Conservation (phyloP, 2,888 invertebrate genomes). For the Stenichneumon culpator region DNA sequence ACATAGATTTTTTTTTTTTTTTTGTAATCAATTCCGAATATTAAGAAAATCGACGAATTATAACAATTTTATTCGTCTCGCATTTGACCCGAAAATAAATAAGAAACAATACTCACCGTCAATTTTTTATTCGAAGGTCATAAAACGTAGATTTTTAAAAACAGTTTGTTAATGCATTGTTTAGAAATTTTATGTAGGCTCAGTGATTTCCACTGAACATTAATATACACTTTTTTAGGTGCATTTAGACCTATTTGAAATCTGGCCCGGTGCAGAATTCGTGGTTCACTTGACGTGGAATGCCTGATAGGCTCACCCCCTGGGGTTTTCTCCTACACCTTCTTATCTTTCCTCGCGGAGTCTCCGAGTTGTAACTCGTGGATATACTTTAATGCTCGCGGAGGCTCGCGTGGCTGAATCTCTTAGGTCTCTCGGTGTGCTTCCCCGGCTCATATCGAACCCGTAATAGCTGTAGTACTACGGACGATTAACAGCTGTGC, state of each 20-base stretch:
- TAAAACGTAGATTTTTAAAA: no score
- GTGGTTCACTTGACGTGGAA: neutral
- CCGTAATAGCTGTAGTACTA: conserved; percentile 58
- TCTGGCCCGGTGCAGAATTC: neutral
- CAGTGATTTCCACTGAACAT: neutral
- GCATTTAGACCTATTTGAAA: neutral
- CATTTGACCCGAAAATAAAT: no score
- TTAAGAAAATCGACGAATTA: no score
- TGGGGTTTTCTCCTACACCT: conserved; percentile 8
- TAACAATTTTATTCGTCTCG: no score
- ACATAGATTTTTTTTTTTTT: no score
- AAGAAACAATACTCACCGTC: neutral
- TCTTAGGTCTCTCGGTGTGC: conserved; percentile 46
- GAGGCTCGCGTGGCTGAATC: conserved; percentile 59
- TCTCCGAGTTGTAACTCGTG: conserved; percentile 69
- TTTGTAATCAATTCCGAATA: no score
- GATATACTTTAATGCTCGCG: conserved; percentile 38
- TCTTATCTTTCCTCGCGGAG: conserved; percentile 42
- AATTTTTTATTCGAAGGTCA: no score
- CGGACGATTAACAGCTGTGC: conserved; percentile 63
- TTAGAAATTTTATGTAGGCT: no score
- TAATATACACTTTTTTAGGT: no score
- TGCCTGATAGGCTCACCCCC: conserved; percentile 2
- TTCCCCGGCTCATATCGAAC: conserved; percentile 44
- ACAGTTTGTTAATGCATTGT: no score